Evolutionary conservation across 2,113 vertebrate species (phyloP).

Genomic region (Oreotragus oreotragus): DNA sequence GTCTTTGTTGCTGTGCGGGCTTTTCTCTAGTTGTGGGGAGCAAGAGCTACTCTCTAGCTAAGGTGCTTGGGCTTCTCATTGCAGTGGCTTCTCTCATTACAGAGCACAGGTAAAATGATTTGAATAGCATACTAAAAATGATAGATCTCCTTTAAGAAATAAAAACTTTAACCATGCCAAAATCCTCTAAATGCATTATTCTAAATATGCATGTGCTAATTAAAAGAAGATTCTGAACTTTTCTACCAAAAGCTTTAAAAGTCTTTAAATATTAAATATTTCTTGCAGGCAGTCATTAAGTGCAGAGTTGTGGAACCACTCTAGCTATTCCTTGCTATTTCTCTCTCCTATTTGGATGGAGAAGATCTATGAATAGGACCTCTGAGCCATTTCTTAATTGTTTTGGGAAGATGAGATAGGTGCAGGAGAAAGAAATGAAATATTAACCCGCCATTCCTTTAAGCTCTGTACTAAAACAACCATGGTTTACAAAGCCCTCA

Average conservation of each 20-base stretch:
- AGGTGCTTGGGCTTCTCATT: neutral
- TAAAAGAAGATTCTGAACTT: constrained; percentile 8
- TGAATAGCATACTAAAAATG: neutral
- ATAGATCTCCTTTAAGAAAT: neutral
- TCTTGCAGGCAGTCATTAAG: constrained; percentile 20
- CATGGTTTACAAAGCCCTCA: neutral
- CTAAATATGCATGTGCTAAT: neutral
- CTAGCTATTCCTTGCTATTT: neutral
- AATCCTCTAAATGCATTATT: neutral
- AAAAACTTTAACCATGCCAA: neutral
- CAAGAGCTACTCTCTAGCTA: neutral
- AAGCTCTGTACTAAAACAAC: neutral
- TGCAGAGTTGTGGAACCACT: neutral
- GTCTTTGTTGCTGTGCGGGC: neutral
- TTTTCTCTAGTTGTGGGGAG: neutral
- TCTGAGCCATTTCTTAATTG: constrained; percentile 22
- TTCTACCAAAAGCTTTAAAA: constrained; percentile 23
- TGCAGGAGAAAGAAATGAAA: neutral
- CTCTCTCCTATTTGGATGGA: neutral
- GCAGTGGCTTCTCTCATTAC: neutral
- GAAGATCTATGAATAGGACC: neutral
- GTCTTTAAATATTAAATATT: constrained; percentile 45
- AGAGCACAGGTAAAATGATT: neutral
- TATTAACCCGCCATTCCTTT: neutral
- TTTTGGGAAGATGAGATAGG: neutral